These are phyloP conservation scores for Cyclina sinensis DNA, from an alignment of 1,140 invertebrate genomes.

Conservation along the genomic window DNA sequence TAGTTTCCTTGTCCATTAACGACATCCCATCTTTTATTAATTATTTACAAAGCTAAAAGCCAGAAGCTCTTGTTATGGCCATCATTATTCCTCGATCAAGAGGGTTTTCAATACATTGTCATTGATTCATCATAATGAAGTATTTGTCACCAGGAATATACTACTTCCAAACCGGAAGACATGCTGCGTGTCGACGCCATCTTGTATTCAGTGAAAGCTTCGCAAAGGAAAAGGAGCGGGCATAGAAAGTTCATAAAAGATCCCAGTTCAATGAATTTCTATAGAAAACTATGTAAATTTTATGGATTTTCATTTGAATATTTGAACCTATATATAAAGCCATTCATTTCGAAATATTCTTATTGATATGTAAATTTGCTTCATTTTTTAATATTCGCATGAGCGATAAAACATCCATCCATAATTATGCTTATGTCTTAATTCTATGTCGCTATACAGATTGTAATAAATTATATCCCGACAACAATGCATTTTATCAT, in stretches of 20 bases:
- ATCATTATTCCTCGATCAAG: background rate
- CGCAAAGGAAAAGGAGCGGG: background rate
- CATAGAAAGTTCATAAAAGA: background rate
- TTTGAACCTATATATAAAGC: background rate
- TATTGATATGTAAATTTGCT: too few species aligned
- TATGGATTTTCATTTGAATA: background rate
- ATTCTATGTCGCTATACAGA: too few species aligned
- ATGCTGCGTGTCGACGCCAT: background rate
- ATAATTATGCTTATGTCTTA: too few species aligned
- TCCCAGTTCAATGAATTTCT: background rate
- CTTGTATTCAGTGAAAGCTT: background rate
- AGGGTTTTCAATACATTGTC: constrained; percentile 10
- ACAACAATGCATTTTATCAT: background rate
- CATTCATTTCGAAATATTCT: too few species aligned
- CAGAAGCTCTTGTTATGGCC: background rate
- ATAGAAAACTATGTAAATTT: background rate
- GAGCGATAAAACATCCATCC: too few species aligned
- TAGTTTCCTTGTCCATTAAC: background rate
- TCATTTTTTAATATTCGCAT: too few species aligned
- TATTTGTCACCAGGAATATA: constrained; percentile 23
- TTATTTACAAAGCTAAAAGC: background rate
- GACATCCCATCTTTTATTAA: background rate
- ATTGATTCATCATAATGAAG: constrained; percentile 2
- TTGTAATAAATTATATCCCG: background rate
- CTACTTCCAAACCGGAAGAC: constrained; percentile 29